phyloP scores from a whole-genome alignment of 1,140 invertebrate genomes.

The Centruroides vittatus region DNA sequence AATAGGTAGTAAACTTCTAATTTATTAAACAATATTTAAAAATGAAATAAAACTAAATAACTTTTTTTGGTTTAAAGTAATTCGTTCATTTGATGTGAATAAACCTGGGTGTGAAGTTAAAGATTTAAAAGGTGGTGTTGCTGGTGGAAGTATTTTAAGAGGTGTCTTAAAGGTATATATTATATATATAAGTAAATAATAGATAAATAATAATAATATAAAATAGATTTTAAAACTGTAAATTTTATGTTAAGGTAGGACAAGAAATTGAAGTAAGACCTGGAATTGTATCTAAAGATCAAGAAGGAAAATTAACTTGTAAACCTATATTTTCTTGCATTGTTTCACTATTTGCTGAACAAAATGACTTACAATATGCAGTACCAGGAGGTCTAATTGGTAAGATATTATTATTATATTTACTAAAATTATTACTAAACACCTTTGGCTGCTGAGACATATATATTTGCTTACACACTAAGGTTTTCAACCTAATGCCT shows the following conservation, averaged over 20 bases:
- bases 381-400: conserved; percentile 96
- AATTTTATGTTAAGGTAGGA: conserved; percentile 41
- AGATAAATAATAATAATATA: too few species aligned
- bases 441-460: too few species aligned
- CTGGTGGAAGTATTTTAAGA: conserved; percentile 91
- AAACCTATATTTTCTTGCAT: conserved; percentile 92
- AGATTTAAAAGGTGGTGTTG: conserved; percentile 95
- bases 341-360: conserved; percentile 95
- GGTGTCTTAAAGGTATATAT: conserved; percentile 77
- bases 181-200: neutral
- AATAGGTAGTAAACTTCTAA: conserved; percentile 42
- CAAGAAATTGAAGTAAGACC: conserved; percentile 87
- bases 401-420: conserved; percentile 22
- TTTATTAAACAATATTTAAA: neutral
- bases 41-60: neutral
- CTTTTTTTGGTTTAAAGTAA: conserved; percentile 42
- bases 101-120: conserved; percentile 99
- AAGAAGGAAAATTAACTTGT: conserved; percentile 89
- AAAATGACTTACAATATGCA: conserved; percentile 96
- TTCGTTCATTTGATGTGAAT: conserved; percentile 98
- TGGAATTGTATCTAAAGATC: conserved; percentile 87
- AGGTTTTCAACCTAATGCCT: too few species aligned
- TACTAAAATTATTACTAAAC: too few species aligned
- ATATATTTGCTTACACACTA: neutral
- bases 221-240: too few species aligned